phyloP scores from a whole-genome alignment of 1,140 invertebrate genomes.

The Bombus terrestris region DNA sequence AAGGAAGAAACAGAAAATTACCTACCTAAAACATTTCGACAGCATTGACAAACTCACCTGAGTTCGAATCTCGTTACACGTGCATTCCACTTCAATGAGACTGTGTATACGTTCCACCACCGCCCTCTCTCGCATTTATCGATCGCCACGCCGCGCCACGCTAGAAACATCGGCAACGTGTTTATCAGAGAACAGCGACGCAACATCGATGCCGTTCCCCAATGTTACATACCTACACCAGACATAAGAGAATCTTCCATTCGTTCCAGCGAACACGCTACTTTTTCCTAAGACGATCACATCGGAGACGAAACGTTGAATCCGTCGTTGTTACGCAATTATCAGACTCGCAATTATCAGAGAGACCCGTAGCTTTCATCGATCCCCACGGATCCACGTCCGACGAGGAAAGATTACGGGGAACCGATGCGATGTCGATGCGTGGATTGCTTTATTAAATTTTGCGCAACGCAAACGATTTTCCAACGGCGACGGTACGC shows the following conservation, averaged over 20 bases:
- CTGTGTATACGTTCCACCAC: background rate
- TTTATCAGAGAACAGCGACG: constrained; percentile 25
- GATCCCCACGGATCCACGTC: constrained; percentile 33
- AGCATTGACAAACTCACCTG: too few species aligned
- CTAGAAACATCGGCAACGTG: background rate
- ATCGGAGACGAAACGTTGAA: constrained; percentile 11
- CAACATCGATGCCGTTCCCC: background rate
- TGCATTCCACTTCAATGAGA: background rate
- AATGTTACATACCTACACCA: background rate
- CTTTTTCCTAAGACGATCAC: background rate
- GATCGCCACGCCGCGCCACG: background rate
- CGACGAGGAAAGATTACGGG: constrained; percentile 60
- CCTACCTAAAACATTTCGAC: background rate
- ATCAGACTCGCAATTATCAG: constrained; percentile 45
- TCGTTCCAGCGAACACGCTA: background rate
- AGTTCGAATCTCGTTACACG: background rate
- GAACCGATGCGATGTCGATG: constrained; percentile 68
- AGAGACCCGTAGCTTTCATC: constrained; percentile 51
- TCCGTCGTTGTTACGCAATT: background rate
- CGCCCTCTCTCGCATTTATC: background rate
- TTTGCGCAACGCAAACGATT: constrained; percentile 73
- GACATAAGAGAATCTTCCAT: background rate
- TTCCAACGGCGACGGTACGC: constrained; percentile 56
- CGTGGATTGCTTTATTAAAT: constrained; percentile 75
- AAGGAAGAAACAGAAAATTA: background rate